Base-by-base conservation (phyloP, 2,888 invertebrate genomes). In the Arrhopalites spinosus region DNA sequence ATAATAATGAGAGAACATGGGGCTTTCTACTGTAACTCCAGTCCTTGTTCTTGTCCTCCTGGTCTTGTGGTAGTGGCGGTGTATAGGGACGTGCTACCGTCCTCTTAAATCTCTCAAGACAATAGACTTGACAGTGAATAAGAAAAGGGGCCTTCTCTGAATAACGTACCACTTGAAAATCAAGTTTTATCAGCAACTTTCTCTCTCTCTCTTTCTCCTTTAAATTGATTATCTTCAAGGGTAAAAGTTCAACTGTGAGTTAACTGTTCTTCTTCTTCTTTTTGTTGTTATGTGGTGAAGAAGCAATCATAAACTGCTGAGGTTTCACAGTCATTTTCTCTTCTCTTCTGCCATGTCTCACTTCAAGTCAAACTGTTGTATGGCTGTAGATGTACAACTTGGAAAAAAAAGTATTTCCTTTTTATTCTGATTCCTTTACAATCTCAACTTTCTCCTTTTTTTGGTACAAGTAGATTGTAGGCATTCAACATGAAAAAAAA, bases 121-220 rank as follows among this genome's bases (percentile, higher is more conserved):
- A 72, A 72, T 72, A 50, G 72, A 72, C 71, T 71, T 36, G 47
- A 47, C 17, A 71, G 59, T 29, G 71, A 71, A 29, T 70, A 67
- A 45, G 67, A 67, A 67, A 25, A 25, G 56, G 67, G 63, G 66
- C 66, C 36, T 30, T 71, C 59, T 53, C 72, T 72, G 63, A 64
- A 72, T 72, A 71, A 59, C n/a, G 72, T 29, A 47, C 72, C 72
- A 72, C 72, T 72, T 72, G 72, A 72, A 72, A 72, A 72, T 72
- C 63, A 72, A 64, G 72, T 72, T 72, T 72, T 72, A 72, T 72
- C 72, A 72, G 72, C 72, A 72, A 72, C 72, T 72, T 72, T 72
- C 64, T 45, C 45, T 66, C 45, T 61, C 61, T 61, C 61, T 29
- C 27, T 50, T 50, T 50, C 68, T 20, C 68, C 23, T 23, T 27